Evolutionary conservation across 2,797 vertebrate species (phyloP).

Genomic region (Dipus sagitta): DNA sequence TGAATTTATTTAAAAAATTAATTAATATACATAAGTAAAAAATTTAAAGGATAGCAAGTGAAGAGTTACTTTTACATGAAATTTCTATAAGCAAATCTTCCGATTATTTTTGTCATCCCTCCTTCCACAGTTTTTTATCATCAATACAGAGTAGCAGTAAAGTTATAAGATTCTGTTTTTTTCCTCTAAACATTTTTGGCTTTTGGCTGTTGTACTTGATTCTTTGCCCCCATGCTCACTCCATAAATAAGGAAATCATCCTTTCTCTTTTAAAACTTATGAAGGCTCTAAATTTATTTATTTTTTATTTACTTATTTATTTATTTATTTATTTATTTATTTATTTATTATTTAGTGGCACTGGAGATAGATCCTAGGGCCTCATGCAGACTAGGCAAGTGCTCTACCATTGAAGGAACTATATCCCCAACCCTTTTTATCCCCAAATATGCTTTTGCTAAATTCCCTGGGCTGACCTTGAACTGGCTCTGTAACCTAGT

Average conservation of each 20-base stretch:
- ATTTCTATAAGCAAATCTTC: slow-evolving; percentile 25
- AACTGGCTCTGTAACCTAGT: neutral
- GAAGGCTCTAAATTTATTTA: neutral
- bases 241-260: slow-evolving; percentile 52
- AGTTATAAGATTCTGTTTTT: slow-evolving; percentile 2
- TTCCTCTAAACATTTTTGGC: neutral
- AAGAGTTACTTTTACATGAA: neutral
- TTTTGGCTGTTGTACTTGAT: slow-evolving; percentile 30
- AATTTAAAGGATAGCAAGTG: neutral
- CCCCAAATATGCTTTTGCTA: neutral
- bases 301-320: neutral
- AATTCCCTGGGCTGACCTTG: neutral
- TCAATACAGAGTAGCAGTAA: slow-evolving; percentile 9
- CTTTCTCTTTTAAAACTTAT: slow-evolving; percentile 26
- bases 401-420: neutral
- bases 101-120: neutral
- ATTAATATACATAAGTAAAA: neutral
- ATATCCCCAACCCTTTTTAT: neutral
- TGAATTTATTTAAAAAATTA: neutral
- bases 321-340: neutral
- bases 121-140: slow-evolving; percentile 7
- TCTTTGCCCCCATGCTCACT: neutral
- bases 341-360: neutral
- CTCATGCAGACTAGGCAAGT: neutral
- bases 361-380: neutral